Evolutionary conservation across 2,888 invertebrate genomes (phyloP).

Genomic region (Podotricha telesiphe): DNA sequence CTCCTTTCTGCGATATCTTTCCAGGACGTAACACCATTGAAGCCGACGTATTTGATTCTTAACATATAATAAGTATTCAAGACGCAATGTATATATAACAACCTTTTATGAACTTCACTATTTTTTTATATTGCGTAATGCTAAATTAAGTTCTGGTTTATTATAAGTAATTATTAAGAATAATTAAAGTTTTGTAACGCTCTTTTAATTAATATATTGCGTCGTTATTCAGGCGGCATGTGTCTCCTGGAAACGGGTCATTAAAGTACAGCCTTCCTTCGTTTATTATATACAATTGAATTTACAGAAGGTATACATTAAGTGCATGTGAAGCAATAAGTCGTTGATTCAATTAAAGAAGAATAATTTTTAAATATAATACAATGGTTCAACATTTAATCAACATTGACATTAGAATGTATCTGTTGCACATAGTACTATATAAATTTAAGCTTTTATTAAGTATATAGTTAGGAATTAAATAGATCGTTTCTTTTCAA

Average conservation of each 20-base stretch:
- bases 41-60: not conserved
- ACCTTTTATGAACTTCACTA: not conserved
- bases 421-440: no score
- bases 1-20: not conserved
- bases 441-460: no score
- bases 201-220: constrained; percentile 65
- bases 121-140: not conserved
- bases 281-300: constrained; percentile 25
- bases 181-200: constrained; percentile 68
- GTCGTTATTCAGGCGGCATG: constrained; percentile 61
- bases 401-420: no score
- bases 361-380: no score
- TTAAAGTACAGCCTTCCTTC: constrained; percentile 44
- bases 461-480: no score
- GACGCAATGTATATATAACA: not conserved
- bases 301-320: not conserved
- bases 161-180: constrained; percentile 53
- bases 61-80: not conserved
- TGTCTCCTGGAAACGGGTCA: constrained; percentile 55
- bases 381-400: no score
- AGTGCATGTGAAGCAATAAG: not conserved
- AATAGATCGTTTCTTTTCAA: no score
- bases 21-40: constrained; percentile 9
- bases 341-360: not conserved
- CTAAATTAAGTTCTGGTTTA: constrained; percentile 33